A percentile compares a stretch with the other conserved stretches of the same genome.
These are phyloP conservation scores for Eutrigla gurnardus DNA, from an alignment of 2,797 vertebrate genomes.

Conservation along the genomic window DNA sequence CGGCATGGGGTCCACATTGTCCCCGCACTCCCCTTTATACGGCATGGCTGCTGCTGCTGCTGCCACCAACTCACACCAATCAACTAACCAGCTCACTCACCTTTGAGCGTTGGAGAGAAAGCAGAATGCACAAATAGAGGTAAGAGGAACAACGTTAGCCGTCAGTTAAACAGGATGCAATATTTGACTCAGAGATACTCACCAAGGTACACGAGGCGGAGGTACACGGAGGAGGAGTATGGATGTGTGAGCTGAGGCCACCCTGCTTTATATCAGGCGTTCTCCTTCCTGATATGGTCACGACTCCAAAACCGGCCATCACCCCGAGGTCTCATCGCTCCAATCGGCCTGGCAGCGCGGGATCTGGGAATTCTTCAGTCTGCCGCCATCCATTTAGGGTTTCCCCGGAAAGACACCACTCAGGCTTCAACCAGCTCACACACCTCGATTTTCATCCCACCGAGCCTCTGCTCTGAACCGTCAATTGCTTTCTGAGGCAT, in stretches of 20 bases:
- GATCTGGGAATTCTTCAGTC: slow-evolving; percentile 73
- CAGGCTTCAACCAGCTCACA: slow-evolving; percentile 19
- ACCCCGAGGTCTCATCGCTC: slow-evolving; percentile 55
- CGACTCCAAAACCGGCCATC: slow-evolving; percentile 69
- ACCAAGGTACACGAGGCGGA: slow-evolving; percentile 53
- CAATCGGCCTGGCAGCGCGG: slow-evolving; percentile 57
- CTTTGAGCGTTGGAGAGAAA: not conserved
- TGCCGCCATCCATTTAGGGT: slow-evolving; percentile 69
- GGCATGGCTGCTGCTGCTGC: slow-evolving; percentile 66
- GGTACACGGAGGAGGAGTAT: slow-evolving; percentile 39
- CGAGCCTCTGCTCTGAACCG: slow-evolving; percentile 12
- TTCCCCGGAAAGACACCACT: slow-evolving; percentile 52
- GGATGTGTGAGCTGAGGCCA: slow-evolving; percentile 36
- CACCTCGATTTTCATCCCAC: slow-evolving; percentile 26
- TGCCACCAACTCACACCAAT: slow-evolving; percentile 33
- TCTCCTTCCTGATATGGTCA: slow-evolving; percentile 70
- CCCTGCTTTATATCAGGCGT: slow-evolving; percentile 67
- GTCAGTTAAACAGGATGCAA: not conserved
- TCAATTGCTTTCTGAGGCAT: slow-evolving; percentile 19
- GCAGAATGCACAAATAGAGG: not conserved
- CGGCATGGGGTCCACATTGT: slow-evolving; percentile 77
- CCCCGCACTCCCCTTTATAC: slow-evolving; percentile 77
- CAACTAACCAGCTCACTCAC: slow-evolving; percentile 28
- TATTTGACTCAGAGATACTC: slow-evolving; percentile 46
- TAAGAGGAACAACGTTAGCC: not conserved